Base-by-base conservation (phyloP, 2,797 vertebrate genomes). In the Pagetopsis macropterus region DNA sequence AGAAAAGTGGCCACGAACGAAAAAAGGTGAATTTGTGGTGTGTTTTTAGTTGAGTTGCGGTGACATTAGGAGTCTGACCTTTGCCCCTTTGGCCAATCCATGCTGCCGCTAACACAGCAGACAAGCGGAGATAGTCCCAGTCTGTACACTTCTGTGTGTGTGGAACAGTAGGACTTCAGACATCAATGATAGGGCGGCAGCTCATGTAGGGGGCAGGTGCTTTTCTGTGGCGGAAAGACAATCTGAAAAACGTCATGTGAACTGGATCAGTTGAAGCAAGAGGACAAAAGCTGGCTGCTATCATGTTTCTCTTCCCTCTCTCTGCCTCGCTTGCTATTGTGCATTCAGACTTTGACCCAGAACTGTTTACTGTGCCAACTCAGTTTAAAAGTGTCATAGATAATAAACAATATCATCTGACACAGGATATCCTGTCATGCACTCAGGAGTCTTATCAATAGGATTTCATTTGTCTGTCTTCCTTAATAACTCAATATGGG, bases 301-400 rank as follows among this genome's bases (percentile, higher is more conserved):
- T 91, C 86, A 76, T 69, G 76, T 91, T 87, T 84, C 88, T 68
- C 74, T n/a, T 55, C 16, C 41, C 58, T 44, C 62, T 33, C 60
- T 40, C 57, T 57, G 44, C 75, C 58, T 56, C 46, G 70, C 84
- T 83, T 70, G 78, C 88, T 74, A 65, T 84, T 82, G 75, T 80
- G 77, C 80, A 33, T 78, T 86, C 81, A 91, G 85, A 91, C 92
- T 93, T 92, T 88, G 91, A 90, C 91, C 91, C 83, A 86, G 81
- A 83, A 78, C 72, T 87, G 87, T 93, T 92, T 90, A 83, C 77
- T 12, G 64, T 84, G 82, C 66, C 70, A 63, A 48, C 76, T 76
- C 69, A 9, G 48, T 88, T 84, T 71, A 82, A 81, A 23, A 33
- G 45, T 54, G 55, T 65, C 65, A 41, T 5, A 75, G 80, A 84